Conservation (phyloP, 2,888 invertebrate species). For the Archips crataeganus region DNA sequence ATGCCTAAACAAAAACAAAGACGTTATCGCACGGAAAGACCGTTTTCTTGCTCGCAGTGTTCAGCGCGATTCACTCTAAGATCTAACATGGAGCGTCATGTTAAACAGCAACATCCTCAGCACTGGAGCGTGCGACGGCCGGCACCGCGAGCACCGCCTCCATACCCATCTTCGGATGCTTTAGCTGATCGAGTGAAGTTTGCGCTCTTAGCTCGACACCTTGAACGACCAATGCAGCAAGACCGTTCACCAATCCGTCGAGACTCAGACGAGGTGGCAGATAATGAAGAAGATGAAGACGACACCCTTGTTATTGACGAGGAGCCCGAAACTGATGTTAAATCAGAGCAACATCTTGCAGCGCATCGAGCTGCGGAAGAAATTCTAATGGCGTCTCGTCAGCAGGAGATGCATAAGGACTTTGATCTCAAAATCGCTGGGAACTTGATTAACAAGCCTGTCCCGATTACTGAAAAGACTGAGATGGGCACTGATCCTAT, state of each 20-base stretch:
- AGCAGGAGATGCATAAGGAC: slow-evolving; percentile 79
- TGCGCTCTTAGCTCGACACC: slow-evolving; percentile 92
- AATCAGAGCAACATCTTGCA: slow-evolving; percentile 70
- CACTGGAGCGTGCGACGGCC: slow-evolving; percentile 93
- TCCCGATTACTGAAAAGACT: slow-evolving; percentile 65
- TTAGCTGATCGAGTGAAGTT: slow-evolving; percentile 87
- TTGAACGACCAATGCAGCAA: slow-evolving; percentile 86
- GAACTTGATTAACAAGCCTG: slow-evolving; percentile 84
- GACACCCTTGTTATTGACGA: slow-evolving; percentile 90
- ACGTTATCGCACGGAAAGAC: slow-evolving; percentile 95
- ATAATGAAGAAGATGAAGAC: slow-evolving; percentile 88
- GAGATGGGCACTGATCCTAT: slow-evolving; percentile 76
- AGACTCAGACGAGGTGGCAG: slow-evolving; percentile 86
- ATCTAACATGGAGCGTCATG: slow-evolving; percentile 98
- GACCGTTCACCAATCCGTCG: slow-evolving; percentile 75
- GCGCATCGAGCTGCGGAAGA: slow-evolving; percentile 86
- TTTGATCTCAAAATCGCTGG: slow-evolving; percentile 85
- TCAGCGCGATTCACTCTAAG: slow-evolving; percentile 95
- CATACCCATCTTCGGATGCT: slow-evolving; percentile 67
- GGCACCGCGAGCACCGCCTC: slow-evolving; percentile 75
- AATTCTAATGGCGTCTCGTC: slow-evolving; percentile 82
- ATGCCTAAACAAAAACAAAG: slow-evolving; percentile 97
- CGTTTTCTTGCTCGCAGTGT: slow-evolving; percentile 96
- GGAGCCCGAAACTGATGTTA: slow-evolving; percentile 72
- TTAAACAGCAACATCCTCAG: slow-evolving; percentile 97